Evolutionary conservation across 2,888 invertebrate species (phyloP).

Genomic region (Erebia palarica): DNA sequence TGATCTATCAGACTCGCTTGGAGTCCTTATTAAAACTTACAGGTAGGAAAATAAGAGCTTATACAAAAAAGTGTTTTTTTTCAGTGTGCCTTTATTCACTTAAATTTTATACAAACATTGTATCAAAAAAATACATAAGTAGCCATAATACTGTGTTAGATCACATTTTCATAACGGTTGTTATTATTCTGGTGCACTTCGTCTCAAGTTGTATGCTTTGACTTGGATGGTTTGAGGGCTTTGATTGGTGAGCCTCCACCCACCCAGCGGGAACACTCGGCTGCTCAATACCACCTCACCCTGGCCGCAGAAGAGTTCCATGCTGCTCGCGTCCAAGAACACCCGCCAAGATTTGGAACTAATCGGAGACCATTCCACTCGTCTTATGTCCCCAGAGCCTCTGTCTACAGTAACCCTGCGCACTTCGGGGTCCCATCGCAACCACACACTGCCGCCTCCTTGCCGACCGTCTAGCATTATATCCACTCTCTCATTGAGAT

Average conservation of each 20-base stretch:
- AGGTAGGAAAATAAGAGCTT: too few species aligned
- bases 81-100: background rate
- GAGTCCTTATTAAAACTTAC: too few species aligned
- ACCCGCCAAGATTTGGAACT: conserved; percentile 58
- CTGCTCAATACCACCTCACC: conserved; percentile 75
- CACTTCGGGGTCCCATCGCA: conserved; percentile 58
- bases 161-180: background rate
- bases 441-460: conserved; percentile 56
- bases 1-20: too few species aligned
- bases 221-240: conserved; percentile 57
- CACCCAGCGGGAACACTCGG: conserved; percentile 65
- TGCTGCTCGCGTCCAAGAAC: conserved; percentile 69
- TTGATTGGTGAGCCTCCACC: conserved; percentile 63
- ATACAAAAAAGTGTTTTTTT: too few species aligned
- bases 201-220: conserved; percentile 58
- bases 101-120: background rate
- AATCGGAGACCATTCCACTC: conserved; percentile 67
- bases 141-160: background rate
- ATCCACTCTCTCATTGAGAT: conserved; percentile 55
- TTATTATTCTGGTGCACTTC: conserved; percentile 56
- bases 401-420: conserved; percentile 63
- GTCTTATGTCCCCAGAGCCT: conserved; percentile 61
- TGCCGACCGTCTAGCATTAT: conserved; percentile 57
- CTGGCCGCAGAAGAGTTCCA: conserved; percentile 74
- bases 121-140: background rate